These are phyloP conservation scores for Nesogale talazaci DNA, from an alignment of 2,113 vertebrate genomes.

Conservation along the genomic window DNA sequence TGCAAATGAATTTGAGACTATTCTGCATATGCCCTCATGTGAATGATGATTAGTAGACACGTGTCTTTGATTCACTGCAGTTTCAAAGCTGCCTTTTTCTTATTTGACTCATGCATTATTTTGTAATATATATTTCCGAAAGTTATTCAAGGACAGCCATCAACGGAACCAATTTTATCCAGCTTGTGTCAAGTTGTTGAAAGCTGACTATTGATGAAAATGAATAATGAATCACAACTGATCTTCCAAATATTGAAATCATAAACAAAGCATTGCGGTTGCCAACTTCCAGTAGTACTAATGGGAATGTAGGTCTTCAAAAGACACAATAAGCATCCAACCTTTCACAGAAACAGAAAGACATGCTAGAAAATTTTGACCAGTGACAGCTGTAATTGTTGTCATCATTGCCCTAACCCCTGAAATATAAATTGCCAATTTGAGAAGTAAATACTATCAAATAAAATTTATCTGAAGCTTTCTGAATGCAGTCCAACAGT, in stretches of 20 bases:
- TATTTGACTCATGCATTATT: not conserved
- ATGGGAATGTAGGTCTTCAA: not conserved
- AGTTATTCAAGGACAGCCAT: not conserved
- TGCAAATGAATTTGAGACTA: not conserved
- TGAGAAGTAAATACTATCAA: not conserved
- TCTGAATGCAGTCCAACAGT: not conserved
- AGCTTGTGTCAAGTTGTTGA: not conserved
- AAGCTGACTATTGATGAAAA: constrained; percentile 3
- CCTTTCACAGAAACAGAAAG: not conserved
- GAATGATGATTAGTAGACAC: not conserved
- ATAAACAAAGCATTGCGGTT: no score
- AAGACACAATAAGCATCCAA: no score
- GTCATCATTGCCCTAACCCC: not conserved
- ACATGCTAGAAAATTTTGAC: no score
- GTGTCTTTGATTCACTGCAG: not conserved
- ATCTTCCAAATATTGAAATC: not conserved
- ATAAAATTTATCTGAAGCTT: not conserved
- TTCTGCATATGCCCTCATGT: not conserved
- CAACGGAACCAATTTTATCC: not conserved
- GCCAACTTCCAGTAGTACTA: no score
- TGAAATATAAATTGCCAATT: not conserved
- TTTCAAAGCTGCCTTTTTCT: not conserved
- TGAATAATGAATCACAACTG: not conserved
- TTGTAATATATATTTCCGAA: not conserved
- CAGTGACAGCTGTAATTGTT: not conserved